Conservation (phyloP, 2,888 invertebrate genomes). For the Zygogramma bicolorata region DNA sequence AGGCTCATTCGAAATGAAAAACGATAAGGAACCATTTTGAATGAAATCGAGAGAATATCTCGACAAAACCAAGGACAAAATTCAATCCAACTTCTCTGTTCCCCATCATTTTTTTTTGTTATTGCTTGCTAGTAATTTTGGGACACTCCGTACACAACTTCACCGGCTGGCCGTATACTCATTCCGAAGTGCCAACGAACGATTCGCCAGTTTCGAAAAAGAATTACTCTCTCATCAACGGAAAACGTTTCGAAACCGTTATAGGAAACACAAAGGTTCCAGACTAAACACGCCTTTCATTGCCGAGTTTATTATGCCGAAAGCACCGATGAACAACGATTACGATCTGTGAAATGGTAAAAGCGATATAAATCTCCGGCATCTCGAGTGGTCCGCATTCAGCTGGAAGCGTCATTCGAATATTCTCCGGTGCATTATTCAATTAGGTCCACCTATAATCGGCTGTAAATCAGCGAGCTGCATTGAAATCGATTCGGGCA, state of each 20-base stretch:
- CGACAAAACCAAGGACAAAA: too few species aligned
- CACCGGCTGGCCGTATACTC: too few species aligned
- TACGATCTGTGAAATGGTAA: constrained; percentile 32
- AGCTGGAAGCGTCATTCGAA: constrained; percentile 15
- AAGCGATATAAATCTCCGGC: constrained; percentile 29
- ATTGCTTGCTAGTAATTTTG: too few species aligned
- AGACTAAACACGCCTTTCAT: background rate
- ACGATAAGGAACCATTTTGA: too few species aligned
- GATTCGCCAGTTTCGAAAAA: background rate
- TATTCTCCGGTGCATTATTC: constrained; percentile 27
- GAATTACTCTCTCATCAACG: background rate
- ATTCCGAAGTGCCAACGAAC: too few species aligned
- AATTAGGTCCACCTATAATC: constrained; percentile 7
- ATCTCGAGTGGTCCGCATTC: constrained; percentile 26
- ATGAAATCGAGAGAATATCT: too few species aligned
- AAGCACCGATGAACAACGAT: constrained; percentile 25
- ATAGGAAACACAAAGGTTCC: background rate
- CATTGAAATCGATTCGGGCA: constrained; percentile 18
- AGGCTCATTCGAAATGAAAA: too few species aligned
- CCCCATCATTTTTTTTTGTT: too few species aligned
- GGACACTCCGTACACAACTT: too few species aligned
- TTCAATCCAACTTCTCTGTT: too few species aligned
- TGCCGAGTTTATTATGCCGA: too few species aligned
- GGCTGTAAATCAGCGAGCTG: constrained; percentile 19
- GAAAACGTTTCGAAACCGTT: background rate